phyloP scores from a whole-genome alignment of 2,797 vertebrate species.

The Pseudomugil tenellus region DNA sequence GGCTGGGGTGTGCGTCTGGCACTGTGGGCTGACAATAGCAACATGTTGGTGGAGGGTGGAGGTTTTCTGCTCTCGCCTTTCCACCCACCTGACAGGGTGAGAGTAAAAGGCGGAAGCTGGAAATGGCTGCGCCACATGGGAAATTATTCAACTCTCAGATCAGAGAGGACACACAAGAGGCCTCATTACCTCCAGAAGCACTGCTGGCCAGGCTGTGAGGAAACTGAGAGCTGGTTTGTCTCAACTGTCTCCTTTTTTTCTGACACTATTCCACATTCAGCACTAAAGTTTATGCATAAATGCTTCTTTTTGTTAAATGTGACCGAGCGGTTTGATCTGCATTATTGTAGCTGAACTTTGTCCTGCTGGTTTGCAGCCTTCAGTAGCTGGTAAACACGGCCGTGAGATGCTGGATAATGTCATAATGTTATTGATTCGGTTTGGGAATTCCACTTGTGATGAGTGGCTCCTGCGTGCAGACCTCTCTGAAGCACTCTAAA shows the following conservation, averaged over 20 bases:
- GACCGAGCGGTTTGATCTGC: constrained; percentile 8
- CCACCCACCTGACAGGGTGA: constrained; percentile 57
- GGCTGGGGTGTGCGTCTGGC: constrained; percentile 39
- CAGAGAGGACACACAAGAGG: constrained; percentile 81
- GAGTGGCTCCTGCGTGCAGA: constrained; percentile 28
- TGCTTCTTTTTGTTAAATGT: constrained; percentile 5
- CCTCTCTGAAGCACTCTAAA: constrained; percentile 44
- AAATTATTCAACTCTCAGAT: constrained; percentile 80
- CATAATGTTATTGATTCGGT: constrained; percentile 66
- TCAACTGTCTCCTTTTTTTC: constrained; percentile 27
- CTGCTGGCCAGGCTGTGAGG: constrained; percentile 44
- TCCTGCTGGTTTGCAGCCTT: constrained; percentile 33
- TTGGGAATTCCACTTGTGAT: constrained; percentile 64
- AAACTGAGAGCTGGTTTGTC: constrained; percentile 36
- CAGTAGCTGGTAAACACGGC: constrained; percentile 63
- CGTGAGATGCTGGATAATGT: constrained; percentile 57
- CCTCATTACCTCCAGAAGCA: constrained; percentile 73
- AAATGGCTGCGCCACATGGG: constrained; percentile 79
- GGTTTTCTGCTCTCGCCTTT: constrained; percentile 47
- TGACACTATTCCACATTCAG: constrained; percentile 7
- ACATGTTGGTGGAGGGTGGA: constrained; percentile 43
- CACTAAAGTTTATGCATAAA: constrained; percentile 15
- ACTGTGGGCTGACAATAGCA: constrained; percentile 60
- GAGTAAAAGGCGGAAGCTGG: constrained; percentile 72
- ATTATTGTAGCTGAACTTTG: constrained; percentile 7